These are phyloP conservation scores for Pelodytes ibericus DNA, from an alignment of 2,797 vertebrate species.

Conservation along the genomic window DNA sequence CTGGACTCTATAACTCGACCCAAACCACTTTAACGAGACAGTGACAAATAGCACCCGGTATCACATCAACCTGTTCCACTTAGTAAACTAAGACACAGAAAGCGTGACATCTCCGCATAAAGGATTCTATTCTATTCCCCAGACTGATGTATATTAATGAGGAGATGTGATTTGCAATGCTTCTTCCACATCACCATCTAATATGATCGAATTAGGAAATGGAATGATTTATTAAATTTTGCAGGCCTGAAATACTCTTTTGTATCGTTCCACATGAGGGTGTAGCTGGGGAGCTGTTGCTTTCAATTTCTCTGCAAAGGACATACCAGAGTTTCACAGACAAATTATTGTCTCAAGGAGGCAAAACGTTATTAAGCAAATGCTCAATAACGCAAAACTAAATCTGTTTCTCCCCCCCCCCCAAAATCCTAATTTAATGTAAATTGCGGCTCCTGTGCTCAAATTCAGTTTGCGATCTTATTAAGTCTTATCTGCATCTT, in stretches of 20 bases:
- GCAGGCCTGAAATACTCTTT: constrained; percentile 80
- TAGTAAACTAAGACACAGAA: constrained; percentile 81
- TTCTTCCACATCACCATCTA: constrained; percentile 85
- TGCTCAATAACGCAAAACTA: constrained; percentile 84
- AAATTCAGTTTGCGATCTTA: constrained; percentile 82
- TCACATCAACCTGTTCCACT: constrained; percentile 89
- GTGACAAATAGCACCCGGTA: constrained; percentile 89
- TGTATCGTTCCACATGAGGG: constrained; percentile 74
- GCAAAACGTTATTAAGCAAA: constrained; percentile 85
- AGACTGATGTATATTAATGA: constrained; percentile 89
- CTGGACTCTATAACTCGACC: constrained; percentile 89
- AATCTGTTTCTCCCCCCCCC: constrained; percentile 78
- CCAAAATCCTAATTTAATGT: constrained; percentile 85
- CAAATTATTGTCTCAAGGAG: constrained; percentile 79
- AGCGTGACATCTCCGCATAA: constrained; percentile 81
- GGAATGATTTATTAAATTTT: constrained; percentile 86
- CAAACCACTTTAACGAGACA: constrained; percentile 93
- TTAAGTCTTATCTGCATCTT: constrained; percentile 79
- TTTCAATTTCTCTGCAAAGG: constrained; percentile 79
- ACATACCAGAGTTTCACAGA: constrained; percentile 72
- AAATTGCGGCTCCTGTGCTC: constrained; percentile 78
- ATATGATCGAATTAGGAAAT: constrained; percentile 88
- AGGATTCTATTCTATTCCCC: constrained; percentile 78
- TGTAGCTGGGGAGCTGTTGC: constrained; percentile 81
- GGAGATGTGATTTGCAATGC: constrained; percentile 79